Evolutionary conservation across 2,797 vertebrate species (phyloP).

Genomic region (Eulemur mongoz): DNA sequence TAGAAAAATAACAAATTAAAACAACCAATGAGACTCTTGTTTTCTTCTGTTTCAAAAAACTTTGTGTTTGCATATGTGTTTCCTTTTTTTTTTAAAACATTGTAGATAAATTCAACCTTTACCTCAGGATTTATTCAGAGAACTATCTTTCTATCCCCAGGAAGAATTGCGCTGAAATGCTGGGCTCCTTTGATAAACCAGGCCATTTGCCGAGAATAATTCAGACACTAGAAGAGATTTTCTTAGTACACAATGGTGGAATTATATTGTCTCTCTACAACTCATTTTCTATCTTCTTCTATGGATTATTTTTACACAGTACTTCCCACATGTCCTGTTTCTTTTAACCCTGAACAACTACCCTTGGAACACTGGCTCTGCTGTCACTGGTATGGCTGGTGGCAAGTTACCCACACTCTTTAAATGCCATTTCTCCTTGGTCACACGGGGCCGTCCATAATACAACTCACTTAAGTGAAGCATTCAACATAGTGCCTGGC

Average conservation of each 20-base stretch:
- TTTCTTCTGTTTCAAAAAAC: not conserved
- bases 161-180: not conserved
- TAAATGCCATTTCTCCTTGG: not conserved
- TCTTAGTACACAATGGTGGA: not conserved
- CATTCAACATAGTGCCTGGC: not conserved
- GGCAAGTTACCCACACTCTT: no score
- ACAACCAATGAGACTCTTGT: not conserved
- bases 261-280: not conserved
- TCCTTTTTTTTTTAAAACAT: not conserved
- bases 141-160: not conserved
- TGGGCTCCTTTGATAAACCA: not conserved
- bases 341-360: not conserved
- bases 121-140: not conserved
- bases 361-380: not conserved
- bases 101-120: not conserved
- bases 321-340: not conserved
- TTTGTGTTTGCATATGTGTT: not conserved
- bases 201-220: not conserved
- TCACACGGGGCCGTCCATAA: no score
- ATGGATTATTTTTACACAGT: not conserved
- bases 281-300: not conserved
- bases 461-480: not conserved
- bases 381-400: not conserved
- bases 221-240: not conserved
- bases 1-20: not conserved